A percentile compares a stretch with the other conserved stretches of the same genome.
Evolutionary conservation across 1,140 invertebrate genomes (phyloP).

Genomic region (Ylistrum balloti): DNA sequence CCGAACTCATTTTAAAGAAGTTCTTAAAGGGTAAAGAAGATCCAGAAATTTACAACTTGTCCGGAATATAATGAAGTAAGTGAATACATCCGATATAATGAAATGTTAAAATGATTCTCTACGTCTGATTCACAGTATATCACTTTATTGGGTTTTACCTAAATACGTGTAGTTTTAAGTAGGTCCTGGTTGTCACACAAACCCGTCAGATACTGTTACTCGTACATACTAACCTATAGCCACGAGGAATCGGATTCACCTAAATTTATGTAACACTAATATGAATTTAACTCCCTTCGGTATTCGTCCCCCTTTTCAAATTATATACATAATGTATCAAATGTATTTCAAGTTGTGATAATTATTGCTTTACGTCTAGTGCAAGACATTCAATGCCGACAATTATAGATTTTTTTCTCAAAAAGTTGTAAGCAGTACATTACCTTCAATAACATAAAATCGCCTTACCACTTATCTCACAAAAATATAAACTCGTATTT

Average conservation of each 20-base stretch:
- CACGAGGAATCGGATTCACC: background rate
- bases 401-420: slow-evolving; percentile 12
- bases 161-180: no score
- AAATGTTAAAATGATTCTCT: no score
- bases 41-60: no score
- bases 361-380: background rate
- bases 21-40: no score
- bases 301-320: background rate
- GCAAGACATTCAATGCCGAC: slow-evolving; percentile 14
- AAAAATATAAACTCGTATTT: slow-evolving; percentile 14
- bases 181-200: no score
- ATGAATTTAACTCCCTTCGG: background rate
- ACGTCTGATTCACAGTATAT: no score
- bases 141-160: no score
- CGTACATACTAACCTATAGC: no score
- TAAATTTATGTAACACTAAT: background rate
- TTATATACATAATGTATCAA: slow-evolving; percentile 36
- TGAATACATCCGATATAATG: no score
- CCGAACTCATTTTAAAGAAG: no score
- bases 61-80: no score
- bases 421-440: slow-evolving; percentile 26
- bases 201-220: no score
- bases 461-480: background rate
- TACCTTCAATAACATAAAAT: slow-evolving; percentile 36
- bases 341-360: slow-evolving; percentile 35